phyloP scores from a whole-genome alignment of 2,888 invertebrate genomes.

The Scrobipalpa atriplicella region DNA sequence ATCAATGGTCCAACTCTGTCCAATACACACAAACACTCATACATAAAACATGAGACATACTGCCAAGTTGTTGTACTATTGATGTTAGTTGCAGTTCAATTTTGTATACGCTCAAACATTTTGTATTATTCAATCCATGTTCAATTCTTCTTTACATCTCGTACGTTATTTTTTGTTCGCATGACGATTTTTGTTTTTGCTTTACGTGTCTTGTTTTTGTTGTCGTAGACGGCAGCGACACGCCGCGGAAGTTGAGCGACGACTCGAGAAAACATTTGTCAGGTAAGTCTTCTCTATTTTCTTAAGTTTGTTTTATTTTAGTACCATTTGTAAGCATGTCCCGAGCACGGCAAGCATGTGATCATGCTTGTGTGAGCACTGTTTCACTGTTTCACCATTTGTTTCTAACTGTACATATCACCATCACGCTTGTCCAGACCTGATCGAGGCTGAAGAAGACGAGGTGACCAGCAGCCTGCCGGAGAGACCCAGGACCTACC shows the following conservation, averaged over 20 bases:
- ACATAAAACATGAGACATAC: slow-evolving; percentile 38
- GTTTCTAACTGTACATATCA: slow-evolving; percentile 51
- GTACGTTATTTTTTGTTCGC: slow-evolving; percentile 51
- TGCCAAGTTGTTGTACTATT: slow-evolving; percentile 37
- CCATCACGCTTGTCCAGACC: slow-evolving; percentile 71
- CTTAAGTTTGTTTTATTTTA: slow-evolving; percentile 17
- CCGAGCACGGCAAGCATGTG: slow-evolving; percentile 56
- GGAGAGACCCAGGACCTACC: slow-evolving; percentile 70
- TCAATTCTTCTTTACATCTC: slow-evolving; percentile 23
- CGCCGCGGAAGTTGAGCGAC: slow-evolving; percentile 77
- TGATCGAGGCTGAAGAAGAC: slow-evolving; percentile 83
- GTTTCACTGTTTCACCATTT: slow-evolving; percentile 28
- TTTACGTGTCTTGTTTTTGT: slow-evolving; percentile 78
- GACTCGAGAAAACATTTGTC: slow-evolving; percentile 81
- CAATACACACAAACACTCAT: slow-evolving; percentile 50
- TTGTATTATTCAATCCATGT: slow-evolving; percentile 22
- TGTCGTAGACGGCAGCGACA: slow-evolving; percentile 81
- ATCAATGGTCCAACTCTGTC: slow-evolving; percentile 54
- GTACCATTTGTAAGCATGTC: slow-evolving; percentile 52
- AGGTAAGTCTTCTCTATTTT: slow-evolving; percentile 61
- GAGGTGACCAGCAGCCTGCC: slow-evolving; percentile 75
- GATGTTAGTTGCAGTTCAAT: slow-evolving; percentile 30
- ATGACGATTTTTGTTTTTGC: slow-evolving; percentile 67
- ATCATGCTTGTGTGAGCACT: slow-evolving; percentile 55
- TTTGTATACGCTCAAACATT: slow-evolving; percentile 26